Percentiles rank a stretch among this genome's conserved stretches.
Evolutionary conservation across 2,888 invertebrate species (phyloP).

Genomic region (Priocnemis perturbator): DNA sequence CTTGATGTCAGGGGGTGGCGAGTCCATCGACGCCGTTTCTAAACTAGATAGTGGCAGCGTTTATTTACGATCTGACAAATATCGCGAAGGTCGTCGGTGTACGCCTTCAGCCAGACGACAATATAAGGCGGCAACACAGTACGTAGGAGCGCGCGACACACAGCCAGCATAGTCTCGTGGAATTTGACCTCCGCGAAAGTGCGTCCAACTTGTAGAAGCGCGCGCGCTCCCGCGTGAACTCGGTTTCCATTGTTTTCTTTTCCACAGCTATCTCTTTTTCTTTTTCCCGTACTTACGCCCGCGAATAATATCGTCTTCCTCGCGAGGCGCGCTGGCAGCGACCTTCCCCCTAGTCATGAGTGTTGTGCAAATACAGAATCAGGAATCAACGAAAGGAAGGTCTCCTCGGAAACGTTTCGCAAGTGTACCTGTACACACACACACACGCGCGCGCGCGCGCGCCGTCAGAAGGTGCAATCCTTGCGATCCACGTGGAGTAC

Average conservation of each 20-base stretch:
- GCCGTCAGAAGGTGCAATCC: no score
- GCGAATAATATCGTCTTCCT: constrained; percentile 33
- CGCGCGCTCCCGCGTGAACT: constrained; percentile 10
- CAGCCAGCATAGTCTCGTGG: constrained; percentile 39
- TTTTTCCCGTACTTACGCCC: constrained; percentile 14
- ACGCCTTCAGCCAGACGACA: constrained; percentile 16
- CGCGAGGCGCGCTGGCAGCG: constrained; percentile 24
- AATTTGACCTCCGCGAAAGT: constrained; percentile 63
- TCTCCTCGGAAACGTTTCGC: constrained; percentile 33
- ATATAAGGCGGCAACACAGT: background rate
- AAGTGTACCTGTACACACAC: no score
- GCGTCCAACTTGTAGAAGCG: constrained; percentile 52
- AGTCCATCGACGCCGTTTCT: constrained; percentile 27
- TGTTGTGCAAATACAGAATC: constrained; percentile 27
- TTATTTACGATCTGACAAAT: constrained; percentile 54
- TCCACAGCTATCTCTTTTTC: constrained; percentile 35
- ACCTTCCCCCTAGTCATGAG: constrained; percentile 25
- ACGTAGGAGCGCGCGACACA: constrained; percentile 18
- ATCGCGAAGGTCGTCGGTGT: constrained; percentile 53
- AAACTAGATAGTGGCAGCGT: constrained; percentile 47
- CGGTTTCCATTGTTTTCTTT: constrained; percentile 47
- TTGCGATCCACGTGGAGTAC: no score
- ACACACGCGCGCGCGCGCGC: no score
- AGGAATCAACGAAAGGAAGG: constrained; percentile 27
- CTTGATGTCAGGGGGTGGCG: background rate